Evolutionary conservation across 2,113 vertebrate species (phyloP), one percentile per base, ranked within the genome.

Genomic region (Boleophthalmus pectinirostris): DNA sequence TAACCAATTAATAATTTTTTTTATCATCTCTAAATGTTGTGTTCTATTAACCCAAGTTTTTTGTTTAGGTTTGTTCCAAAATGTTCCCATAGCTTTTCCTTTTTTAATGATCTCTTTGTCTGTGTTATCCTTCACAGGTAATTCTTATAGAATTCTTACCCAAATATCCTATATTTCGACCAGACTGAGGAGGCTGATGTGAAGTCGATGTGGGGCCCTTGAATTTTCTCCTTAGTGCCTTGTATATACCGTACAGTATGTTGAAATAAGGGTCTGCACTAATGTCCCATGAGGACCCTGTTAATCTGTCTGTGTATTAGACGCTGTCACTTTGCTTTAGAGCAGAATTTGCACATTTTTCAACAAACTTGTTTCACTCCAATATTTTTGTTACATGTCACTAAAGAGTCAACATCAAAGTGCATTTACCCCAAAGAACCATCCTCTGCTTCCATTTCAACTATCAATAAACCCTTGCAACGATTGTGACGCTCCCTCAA

Each of bases 141-240:
- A 99, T 99, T 95, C 93, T 99, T 94, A 98, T 99, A 97, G 98
- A 99, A 93, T 98, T 99, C 95, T 92, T 98, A 95, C 97, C 96
- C 92, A 99, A 99, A 96, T 99, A 98, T 89, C 97, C 98, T 87
- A 99, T 99, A 93, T 96, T 99, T 86, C 94, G 96, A 93, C 98
- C 98, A 49, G 98, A 99, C 94, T 99, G 96, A 99, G 91, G 90
- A 93, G 82, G 91, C 91, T 45, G 87, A 69, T 88, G 81, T 80
- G 79, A 90, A 89, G 74, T 82, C 85, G 89, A 93, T 82, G 92
- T 91, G 84, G 89, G 93, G 91, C 92, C 92, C 94, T 95, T 95
- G 93, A 95, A 95, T 96, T 94, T 95, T 94, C 93, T 95, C 95
- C 94, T 94, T 96, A 97, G 98, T 98, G 98, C 98, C 98, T 99